Evolutionary conservation across 2,113 vertebrate genomes (phyloP), one percentile per base, ranked within the genome.

Genomic region (Tragelaphus scriptus): DNA sequence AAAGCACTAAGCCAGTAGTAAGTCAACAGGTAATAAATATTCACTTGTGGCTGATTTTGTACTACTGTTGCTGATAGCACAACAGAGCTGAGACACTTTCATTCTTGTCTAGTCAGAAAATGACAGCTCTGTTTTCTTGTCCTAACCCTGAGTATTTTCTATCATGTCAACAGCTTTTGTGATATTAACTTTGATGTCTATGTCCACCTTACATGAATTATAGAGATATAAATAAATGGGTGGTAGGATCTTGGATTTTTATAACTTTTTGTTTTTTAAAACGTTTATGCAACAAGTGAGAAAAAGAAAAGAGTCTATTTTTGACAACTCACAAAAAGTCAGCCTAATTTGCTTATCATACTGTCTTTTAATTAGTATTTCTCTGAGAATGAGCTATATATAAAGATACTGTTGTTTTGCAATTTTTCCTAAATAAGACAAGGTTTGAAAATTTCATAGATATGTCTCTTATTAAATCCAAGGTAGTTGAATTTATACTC

Each of bases 401-500:
- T 68, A 91, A 85, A 96, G 77, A 15, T 88, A 59, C 26, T 90
- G 2, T 58, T 71, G 36, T 68, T 84, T 53, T 95, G 15, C 28
- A 91, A 32, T 92, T 96, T 93, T 97, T 87, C 21, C 44, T 91
- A 85, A 58, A 36, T 97, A 81, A 88, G 36, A 32, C 49, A 23
- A 88, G 36, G 16, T 85, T 92, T 95, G 53, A 87, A 94, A 97
- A 77, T 44, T 88, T 91, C 55, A 21, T 15, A 77, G 36, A 44
- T 58, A 8, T 80, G 44, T 82, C 30, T 96, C 51, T 58, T 91
- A 94, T 12, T 49, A 49, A 95, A 79, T 0, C 44, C 23, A 88
- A 93, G 30, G 88, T 61, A 63, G n/a, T 21, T 96, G 26, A 96
- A 86, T 93, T 93, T 97, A 84, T 91, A 40, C 8, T 93, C 19